A percentile compares a stretch with the other conserved stretches of the same genome.
Conservation (phyloP, 2,888 invertebrate species). For the Seira musarum region DNA sequence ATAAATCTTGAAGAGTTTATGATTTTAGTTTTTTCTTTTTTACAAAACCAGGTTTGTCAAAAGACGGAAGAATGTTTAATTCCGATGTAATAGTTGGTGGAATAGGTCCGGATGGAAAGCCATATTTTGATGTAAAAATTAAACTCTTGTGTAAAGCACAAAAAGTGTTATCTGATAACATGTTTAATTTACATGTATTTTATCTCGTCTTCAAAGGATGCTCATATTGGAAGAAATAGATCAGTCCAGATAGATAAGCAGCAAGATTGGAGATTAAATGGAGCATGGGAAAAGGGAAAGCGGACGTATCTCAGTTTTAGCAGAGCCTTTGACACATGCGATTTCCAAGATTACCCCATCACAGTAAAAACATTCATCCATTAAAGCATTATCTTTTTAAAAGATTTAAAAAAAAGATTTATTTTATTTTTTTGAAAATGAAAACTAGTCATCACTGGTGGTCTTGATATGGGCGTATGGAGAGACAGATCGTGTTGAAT, state of each 20-base stretch:
- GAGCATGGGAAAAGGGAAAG: constrained; percentile 46
- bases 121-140: constrained; percentile 45
- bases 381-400: too few relatives aligned
- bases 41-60: constrained; percentile 38
- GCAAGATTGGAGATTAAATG: constrained; percentile 41
- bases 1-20: too few relatives aligned
- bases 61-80: constrained; percentile 34
- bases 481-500: constrained; percentile 33
- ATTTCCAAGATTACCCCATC: constrained; percentile 38
- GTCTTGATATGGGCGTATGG: constrained; percentile 53
- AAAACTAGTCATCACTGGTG: constrained; percentile 21
- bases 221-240: constrained; percentile 27
- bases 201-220: constrained; percentile 25
- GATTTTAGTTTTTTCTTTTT: too few relatives aligned
- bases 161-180: not conserved
- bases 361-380: constrained; percentile 17
- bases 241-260: constrained; percentile 13
- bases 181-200: not conserved
- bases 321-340: constrained; percentile 45
- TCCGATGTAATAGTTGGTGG: constrained; percentile 45
- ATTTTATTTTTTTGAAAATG: not conserved
- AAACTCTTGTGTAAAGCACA: not conserved
- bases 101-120: constrained; percentile 35
- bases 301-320: constrained; percentile 36
- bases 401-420: not conserved